Percentiles rank a stretch among this genome's conserved stretches.
These are phyloP conservation scores for Alces alces DNA, from an alignment of 2,113 vertebrate genomes.

Conservation along the genomic window DNA sequence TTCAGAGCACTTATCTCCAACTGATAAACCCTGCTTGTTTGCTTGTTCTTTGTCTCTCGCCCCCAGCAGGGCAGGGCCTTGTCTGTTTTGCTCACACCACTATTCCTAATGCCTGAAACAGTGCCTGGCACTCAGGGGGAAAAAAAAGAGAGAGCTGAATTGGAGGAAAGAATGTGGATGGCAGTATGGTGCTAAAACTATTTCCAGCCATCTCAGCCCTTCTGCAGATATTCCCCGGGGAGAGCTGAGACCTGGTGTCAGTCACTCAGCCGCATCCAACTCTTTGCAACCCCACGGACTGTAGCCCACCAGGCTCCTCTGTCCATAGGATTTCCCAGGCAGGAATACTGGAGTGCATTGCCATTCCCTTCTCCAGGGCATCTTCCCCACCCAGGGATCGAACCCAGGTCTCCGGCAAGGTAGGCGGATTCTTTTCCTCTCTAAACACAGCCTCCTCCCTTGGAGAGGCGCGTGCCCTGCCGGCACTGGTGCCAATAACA, in stretches of 20 bases:
- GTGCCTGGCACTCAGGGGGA: rapidly evolving
- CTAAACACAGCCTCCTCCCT: neutral
- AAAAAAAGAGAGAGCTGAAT: neutral
- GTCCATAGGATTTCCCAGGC: neutral
- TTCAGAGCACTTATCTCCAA: neutral
- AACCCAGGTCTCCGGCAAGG: neutral
- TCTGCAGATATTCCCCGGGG: neutral
- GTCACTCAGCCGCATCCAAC: neutral
- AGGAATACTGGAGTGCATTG: neutral
- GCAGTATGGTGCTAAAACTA: neutral
- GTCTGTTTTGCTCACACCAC: neutral
- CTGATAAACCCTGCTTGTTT: neutral
- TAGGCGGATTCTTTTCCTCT: neutral
- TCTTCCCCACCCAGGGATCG: neutral
- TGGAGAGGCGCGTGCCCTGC: neutral
- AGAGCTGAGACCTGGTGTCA: neutral
- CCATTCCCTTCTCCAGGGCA: neutral
- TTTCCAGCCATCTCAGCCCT: neutral
- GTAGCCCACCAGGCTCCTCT: neutral
- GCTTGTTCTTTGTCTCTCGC: neutral
- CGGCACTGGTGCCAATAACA: neutral
- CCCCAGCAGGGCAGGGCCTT: neutral
- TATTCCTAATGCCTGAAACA: neutral
- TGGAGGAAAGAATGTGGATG: neutral
- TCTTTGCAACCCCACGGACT: neutral